A percentile compares a stretch with the other conserved stretches of the same genome.
Evolutionary conservation across 37 sponge, comb jelly and placozoan species (phyloP).

Genomic region (Diacarnus erythraeanus): DNA sequence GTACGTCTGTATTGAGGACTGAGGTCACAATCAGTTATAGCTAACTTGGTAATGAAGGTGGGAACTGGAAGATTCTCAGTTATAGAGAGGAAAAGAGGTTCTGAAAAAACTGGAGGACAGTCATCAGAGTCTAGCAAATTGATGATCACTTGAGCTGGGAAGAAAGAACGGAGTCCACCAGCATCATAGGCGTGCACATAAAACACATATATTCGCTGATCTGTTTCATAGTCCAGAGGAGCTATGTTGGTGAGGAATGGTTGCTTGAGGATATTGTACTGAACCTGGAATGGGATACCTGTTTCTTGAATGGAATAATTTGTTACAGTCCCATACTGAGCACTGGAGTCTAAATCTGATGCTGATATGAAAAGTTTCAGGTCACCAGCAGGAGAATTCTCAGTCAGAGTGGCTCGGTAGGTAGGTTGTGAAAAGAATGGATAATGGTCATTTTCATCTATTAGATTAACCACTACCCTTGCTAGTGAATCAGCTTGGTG

Average conservation of each 20-base stretch:
- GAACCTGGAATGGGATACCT: slow-evolving; percentile 17
- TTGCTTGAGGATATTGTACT: slow-evolving; percentile 2
- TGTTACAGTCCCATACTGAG: slow-evolving; percentile 33
- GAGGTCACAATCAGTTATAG: slow-evolving; percentile 45
- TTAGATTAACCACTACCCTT: slow-evolving; percentile 26
- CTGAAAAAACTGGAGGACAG: slow-evolving; percentile 36
- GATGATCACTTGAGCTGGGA: slow-evolving; percentile 42
- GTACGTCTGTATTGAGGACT: slow-evolving; percentile 29
- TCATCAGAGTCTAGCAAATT: slow-evolving; percentile 65
- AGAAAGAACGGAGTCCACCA: slow-evolving; percentile 45
- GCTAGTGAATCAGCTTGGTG: slow-evolving; percentile 4
- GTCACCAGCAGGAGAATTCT: slow-evolving; percentile 32
- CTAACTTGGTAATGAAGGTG: slow-evolving; percentile 15
- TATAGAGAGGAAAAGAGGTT: slow-evolving; percentile 8
- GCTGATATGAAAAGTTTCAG: slow-evolving; percentile 24
- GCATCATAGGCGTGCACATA: slow-evolving; percentile 45
- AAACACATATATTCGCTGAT: slow-evolving; percentile 30
- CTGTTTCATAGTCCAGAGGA: slow-evolving; percentile 52
- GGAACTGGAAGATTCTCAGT: slow-evolving; percentile 32
- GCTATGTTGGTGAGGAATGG: slow-evolving; percentile 46
- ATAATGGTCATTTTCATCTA: slow-evolving; percentile 56
- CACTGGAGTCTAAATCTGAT: slow-evolving; percentile 35
- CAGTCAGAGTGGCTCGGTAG: slow-evolving; percentile 24
- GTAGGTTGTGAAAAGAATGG: slow-evolving; percentile 38
- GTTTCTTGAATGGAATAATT: slow-evolving; percentile 42